Evolutionary conservation across 2,888 invertebrate genomes (phyloP).

Genomic region (Phaedon cochleariae): DNA sequence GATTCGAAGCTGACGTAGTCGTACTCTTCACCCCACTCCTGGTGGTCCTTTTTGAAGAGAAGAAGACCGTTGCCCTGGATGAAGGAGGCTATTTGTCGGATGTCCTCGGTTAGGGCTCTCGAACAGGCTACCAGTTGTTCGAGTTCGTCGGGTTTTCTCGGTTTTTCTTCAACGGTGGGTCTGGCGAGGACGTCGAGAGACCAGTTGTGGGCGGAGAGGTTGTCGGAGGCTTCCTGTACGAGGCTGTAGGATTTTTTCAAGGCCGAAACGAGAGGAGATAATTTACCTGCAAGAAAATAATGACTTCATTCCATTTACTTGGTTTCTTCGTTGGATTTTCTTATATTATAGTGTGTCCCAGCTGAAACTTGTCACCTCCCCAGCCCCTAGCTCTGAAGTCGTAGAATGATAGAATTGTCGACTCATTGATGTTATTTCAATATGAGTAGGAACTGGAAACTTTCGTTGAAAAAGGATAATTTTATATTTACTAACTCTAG

Average conservation of each 20-base stretch:
- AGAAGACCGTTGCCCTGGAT: conserved; percentile 87
- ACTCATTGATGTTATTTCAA: no score
- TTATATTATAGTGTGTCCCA: no score
- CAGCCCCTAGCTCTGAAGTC: no score
- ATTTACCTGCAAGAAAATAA: conserved; percentile 63
- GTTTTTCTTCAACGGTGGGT: conserved; percentile 57
- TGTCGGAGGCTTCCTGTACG: conserved; percentile 79
- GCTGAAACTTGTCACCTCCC: no score
- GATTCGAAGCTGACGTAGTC: conserved; percentile 90
- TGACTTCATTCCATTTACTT: no score
- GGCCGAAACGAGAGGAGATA: conserved; percentile 81
- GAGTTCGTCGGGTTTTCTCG: conserved; percentile 79
- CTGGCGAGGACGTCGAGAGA: conserved; percentile 70
- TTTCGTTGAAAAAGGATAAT: no score
- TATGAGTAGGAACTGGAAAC: no score
- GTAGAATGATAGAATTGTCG: no score
- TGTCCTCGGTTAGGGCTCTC: conserved; percentile 87
- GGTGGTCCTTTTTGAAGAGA: conserved; percentile 73
- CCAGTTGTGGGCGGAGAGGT: conserved; percentile 82
- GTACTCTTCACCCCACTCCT: conserved; percentile 83
- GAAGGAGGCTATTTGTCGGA: conserved; percentile 87
- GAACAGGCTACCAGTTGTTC: conserved; percentile 90
- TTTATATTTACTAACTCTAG: no score
- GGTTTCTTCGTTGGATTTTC: no score
- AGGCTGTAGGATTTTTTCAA: conserved; percentile 82